Percentiles rank a stretch among this genome's conserved stretches.
Conservation (phyloP, 2,888 invertebrate genomes). For the Scaptomyza caliginosa region DNA sequence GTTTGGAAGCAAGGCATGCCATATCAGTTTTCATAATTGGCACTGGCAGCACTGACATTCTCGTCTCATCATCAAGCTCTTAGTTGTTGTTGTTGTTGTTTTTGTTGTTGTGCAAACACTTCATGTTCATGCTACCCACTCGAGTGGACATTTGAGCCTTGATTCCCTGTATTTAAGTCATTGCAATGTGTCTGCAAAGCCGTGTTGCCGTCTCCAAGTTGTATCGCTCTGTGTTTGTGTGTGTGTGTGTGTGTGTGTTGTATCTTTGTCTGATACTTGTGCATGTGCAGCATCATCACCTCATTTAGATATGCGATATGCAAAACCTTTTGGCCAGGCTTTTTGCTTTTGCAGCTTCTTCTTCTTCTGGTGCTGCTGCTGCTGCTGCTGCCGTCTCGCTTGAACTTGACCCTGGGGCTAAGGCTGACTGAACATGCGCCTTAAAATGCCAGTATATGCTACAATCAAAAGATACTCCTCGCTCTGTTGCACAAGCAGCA, state of each 20-base stretch:
- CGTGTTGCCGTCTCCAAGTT: conserved; percentile 36
- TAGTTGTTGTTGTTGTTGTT: conserved; percentile 2
- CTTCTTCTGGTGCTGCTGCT: conserved; percentile 20
- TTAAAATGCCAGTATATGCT: conserved; percentile 69
- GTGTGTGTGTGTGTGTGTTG: conserved; percentile 44
- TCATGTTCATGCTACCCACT: conserved; percentile 78
- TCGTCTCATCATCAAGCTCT: conserved; percentile 33
- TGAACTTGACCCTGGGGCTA: conserved; percentile 78
- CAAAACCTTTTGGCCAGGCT: conserved; percentile 67
- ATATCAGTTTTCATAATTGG: conserved; percentile 80
- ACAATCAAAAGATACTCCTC: conserved; percentile 18
- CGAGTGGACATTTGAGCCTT: conserved; percentile 78
- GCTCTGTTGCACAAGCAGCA: conserved; percentile 8
- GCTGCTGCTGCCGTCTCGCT: conserved; percentile 38
- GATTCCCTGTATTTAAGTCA: conserved; percentile 52
- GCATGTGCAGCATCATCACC: conserved; percentile 78
- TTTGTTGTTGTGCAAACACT: conserved; percentile 68
- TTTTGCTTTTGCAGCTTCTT: conserved; percentile 26
- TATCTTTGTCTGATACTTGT: conserved; percentile 70
- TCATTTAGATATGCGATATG: conserved; percentile 78
- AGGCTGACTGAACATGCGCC: conserved; percentile 74
- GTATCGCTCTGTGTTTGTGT: conserved; percentile 22
- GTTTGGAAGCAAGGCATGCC: conserved; percentile 67
- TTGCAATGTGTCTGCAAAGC: conserved; percentile 33
- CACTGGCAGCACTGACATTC: conserved; percentile 68